These are phyloP conservation scores for Ormyrus labotus DNA, from an alignment of 2,888 invertebrate genomes.

Conservation along the genomic window DNA sequence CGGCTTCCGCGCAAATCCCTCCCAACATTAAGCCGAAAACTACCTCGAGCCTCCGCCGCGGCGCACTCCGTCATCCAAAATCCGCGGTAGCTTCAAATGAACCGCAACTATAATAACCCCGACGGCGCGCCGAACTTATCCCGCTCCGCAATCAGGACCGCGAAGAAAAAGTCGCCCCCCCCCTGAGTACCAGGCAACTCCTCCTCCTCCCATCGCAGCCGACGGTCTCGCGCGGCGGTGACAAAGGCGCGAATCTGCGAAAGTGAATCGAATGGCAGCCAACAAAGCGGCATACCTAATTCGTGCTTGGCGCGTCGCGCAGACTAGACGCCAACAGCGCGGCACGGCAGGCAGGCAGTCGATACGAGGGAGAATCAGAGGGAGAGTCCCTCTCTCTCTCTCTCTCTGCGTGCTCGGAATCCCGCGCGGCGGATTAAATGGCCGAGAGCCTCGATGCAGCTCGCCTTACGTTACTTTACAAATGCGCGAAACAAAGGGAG, in stretches of 20 bases:
- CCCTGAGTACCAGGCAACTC: too few relatives aligned
- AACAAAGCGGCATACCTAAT: constrained; percentile 27
- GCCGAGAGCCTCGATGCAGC: constrained; percentile 1
- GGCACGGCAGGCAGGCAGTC: too few relatives aligned
- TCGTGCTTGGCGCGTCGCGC: constrained; percentile 1
- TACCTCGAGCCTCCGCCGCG: too few relatives aligned
- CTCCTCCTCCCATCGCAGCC: not conserved
- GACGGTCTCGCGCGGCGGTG: not conserved
- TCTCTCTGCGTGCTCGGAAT: constrained; percentile 38
- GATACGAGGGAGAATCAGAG: too few relatives aligned
- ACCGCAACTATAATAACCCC: too few relatives aligned
- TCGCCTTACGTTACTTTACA: constrained; percentile 2
- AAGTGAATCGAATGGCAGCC: constrained; percentile 40
- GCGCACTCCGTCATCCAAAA: too few relatives aligned
- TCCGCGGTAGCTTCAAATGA: too few relatives aligned
- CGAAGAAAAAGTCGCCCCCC: too few relatives aligned
- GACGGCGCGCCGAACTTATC: not conserved
- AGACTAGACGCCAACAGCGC: too few relatives aligned
- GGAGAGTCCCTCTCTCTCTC: too few relatives aligned
- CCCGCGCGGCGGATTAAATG: constrained; percentile 41
- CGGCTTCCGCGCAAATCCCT: too few relatives aligned
- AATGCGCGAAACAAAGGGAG: constrained; percentile 12
- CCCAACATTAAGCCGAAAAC: too few relatives aligned
- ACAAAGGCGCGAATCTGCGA: constrained; percentile 10
- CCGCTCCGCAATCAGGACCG: not conserved